Evolutionary conservation across 2,888 invertebrate genomes (phyloP).

Genomic region (Meta bourneti): DNA sequence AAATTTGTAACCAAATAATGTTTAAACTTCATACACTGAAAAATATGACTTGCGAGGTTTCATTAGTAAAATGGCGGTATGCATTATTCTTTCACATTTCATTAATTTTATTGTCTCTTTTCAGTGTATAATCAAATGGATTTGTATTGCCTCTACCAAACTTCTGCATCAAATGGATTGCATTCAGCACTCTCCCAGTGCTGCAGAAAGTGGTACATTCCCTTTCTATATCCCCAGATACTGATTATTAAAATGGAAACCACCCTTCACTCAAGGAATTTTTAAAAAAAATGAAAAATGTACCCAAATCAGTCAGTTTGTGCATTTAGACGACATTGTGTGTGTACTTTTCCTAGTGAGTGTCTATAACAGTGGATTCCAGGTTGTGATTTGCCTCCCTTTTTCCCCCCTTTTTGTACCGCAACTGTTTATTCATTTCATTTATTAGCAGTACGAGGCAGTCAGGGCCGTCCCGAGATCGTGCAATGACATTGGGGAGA

Average conservation of each 20-base stretch:
- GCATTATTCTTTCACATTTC: no score
- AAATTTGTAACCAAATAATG: no score
- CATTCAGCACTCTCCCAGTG: conserved; percentile 61
- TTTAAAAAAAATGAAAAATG: conserved; percentile 39
- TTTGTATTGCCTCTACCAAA: conserved; percentile 76
- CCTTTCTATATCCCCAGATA: conserved; percentile 68
- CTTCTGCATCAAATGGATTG: conserved; percentile 75
- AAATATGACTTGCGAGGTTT: no score
- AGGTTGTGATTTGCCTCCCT: conserved; percentile 51
- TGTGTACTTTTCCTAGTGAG: conserved; percentile 58
- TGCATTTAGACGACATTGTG: conserved; percentile 71
- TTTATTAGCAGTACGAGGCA: conserved; percentile 18
- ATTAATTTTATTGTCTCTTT: conserved; percentile 34
- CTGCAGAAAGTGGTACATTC: conserved; percentile 76
- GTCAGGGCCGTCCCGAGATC: neutral
- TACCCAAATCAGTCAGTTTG: conserved; percentile 68
- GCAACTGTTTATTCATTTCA: conserved; percentile 14
- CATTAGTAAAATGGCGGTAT: no score
- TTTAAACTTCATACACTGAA: no score
- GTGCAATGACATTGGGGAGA: conserved; percentile 21
- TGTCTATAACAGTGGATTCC: conserved; percentile 63
- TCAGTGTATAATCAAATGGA: conserved; percentile 74
- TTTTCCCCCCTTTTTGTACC: conserved; percentile 22
- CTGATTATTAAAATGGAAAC: conserved; percentile 56
- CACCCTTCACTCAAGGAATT: conserved; percentile 28